Base-by-base conservation (phyloP, 1,140 invertebrate species). In the Drosophila yakuba region DNA sequence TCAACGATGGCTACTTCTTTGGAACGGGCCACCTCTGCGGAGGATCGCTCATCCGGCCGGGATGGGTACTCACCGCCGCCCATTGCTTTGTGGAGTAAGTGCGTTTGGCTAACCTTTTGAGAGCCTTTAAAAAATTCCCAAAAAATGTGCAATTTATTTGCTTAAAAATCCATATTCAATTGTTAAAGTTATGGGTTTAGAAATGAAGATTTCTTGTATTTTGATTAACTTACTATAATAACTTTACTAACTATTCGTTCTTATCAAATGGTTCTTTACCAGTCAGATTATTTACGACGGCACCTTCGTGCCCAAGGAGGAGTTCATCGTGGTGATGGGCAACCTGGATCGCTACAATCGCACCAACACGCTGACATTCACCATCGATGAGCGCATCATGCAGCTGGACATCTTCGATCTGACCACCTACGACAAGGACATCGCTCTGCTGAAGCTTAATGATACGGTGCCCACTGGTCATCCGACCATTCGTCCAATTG, bases 21-120 rank as follows among this genome's bases (percentile, higher is more conserved):
- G 91, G 91, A 2, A 91, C 79, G 1, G 91, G 91, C 2, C 91
- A 92, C 69, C 55, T 92, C 4, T 93, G 93, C 55, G 93, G 93
- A 2, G 93, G 92, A 11, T 55, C 86, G 0, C 62, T 93, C n/a
- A 92, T 93, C 55, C 73, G 72, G 4, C 60, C 88, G 0, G 79
- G 85, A 44, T 91, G 80, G 45, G 82, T 93, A 3, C 66, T 93
- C 0, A 90, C 91, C 17, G 94, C 94, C 11, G 93, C 93, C 35
- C 91, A 94, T 78, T 93, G 94, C 28, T 92, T 94, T 74, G 77
- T 89, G 25, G 74, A 92, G 91, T 92, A 61, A 89, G 90, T 85
- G 7, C 2, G 2, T 50, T 8, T 28, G 25, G 15, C 15, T 6
- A 17, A 32, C 28, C 8, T 0, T 8, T 8, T 8, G 8, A 2